A percentile compares a stretch with the other conserved stretches of the same genome.
Evolutionary conservation across 2,888 invertebrate genomes (phyloP).

Genomic region (Platycheirus rosarum): DNA sequence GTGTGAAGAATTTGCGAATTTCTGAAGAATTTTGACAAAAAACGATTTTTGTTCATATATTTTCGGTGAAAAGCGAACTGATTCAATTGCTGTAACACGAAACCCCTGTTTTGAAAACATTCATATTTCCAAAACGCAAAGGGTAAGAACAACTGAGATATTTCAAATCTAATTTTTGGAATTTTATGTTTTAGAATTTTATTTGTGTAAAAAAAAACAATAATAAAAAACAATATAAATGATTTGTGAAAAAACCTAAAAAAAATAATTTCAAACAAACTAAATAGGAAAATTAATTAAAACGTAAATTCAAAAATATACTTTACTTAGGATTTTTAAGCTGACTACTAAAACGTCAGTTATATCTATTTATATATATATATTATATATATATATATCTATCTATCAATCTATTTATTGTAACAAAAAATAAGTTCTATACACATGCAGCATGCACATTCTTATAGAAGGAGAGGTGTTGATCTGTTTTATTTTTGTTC

Average conservation of each 20-base stretch:
- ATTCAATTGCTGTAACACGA: conserved; percentile 11
- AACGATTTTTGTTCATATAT: conserved; percentile 1
- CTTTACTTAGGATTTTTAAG: conserved; percentile 51
- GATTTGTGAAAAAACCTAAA: conserved; percentile 26
- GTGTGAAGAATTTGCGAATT: neutral
- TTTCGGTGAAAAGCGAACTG: conserved; percentile 13
- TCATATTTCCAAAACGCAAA: conserved; percentile 41
- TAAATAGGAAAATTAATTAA: conserved; percentile 65
- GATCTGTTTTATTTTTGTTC: conserved; percentile 79
- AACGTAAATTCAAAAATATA: conserved; percentile 29
- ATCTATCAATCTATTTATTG: conserved; percentile 44
- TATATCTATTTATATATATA: neutral
- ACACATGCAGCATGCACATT: conserved; percentile 77
- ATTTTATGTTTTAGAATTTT: conserved; percentile 12
- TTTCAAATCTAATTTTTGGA: conserved; percentile 14
- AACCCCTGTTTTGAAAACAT: conserved; percentile 6
- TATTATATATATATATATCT: conserved; percentile 2
- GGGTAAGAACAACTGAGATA: conserved; percentile 75
- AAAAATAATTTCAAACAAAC: conserved; percentile 32
- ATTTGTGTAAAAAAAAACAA: neutral
- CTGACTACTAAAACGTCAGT: conserved; percentile 53
- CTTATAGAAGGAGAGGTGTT: conserved; percentile 82
- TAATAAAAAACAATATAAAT: conserved; percentile 29
- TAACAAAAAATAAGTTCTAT: conserved; percentile 59
- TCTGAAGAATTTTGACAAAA: neutral